Evolutionary conservation across 2,113 vertebrate genomes (phyloP).

Genomic region (Osmerus eperlanus): DNA sequence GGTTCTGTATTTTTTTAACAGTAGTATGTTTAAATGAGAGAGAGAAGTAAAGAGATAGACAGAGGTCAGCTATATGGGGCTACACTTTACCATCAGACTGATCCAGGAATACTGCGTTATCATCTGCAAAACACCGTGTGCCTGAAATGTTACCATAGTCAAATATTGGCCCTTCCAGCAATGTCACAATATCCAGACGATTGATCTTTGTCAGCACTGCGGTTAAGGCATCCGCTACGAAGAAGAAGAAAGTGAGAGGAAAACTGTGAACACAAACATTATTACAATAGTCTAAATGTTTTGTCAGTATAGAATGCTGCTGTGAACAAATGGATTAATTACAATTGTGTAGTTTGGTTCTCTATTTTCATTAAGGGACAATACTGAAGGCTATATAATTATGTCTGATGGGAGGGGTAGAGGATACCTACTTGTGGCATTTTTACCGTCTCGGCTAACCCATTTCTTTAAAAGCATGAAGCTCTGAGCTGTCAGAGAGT

Average conservation of each 20-base stretch:
- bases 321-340: no score
- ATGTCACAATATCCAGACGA: slow-evolving; percentile 98
- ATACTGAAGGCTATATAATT: no score
- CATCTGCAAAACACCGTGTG: slow-evolving; percentile 99
- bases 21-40: slow-evolving; percentile 53
- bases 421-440: slow-evolving; percentile 93
- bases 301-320: no score
- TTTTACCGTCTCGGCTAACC: slow-evolving; percentile 97
- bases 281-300: not conserved
- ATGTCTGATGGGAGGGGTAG: not conserved
- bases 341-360: no score
- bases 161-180: slow-evolving; percentile 99
- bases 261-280: not conserved
- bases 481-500: slow-evolving; percentile 96
- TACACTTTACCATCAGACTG: slow-evolving; percentile 96
- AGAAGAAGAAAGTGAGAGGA: slow-evolving; percentile 25
- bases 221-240: slow-evolving; percentile 96
- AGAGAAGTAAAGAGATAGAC: slow-evolving; percentile 66
- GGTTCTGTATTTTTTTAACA: slow-evolving; percentile 45
- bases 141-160: slow-evolving; percentile 99
- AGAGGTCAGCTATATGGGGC: slow-evolving; percentile 75
- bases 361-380: no score
- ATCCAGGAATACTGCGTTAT: slow-evolving; percentile 95
- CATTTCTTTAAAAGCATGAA: slow-evolving; percentile 99
- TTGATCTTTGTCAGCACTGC: slow-evolving; percentile 98